Percentiles rank a stretch among this genome's conserved stretches.
Conservation (phyloP, 2,888 invertebrate genomes). For the Augiades crinisus region DNA sequence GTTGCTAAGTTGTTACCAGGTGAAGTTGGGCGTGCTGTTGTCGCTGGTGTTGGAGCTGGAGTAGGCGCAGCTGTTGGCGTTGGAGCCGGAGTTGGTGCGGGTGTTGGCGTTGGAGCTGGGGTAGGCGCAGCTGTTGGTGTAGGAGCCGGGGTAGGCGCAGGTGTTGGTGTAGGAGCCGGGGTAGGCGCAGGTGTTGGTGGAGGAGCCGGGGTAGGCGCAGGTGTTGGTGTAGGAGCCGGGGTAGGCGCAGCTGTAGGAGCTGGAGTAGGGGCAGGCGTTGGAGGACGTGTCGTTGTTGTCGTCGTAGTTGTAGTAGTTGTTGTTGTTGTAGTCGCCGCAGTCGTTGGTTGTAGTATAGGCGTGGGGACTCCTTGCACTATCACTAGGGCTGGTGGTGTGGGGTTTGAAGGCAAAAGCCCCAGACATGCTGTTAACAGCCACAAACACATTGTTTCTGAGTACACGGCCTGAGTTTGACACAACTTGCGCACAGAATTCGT, state of each 20-base stretch:
- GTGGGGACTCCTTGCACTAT: constrained; percentile 61
- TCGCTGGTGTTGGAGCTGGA: constrained; percentile 33
- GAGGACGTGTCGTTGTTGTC: constrained; percentile 24
- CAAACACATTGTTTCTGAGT: constrained; percentile 58
- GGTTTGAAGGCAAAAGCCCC: constrained; percentile 61
- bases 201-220: constrained; percentile 34
- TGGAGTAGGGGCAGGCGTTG: constrained; percentile 33
- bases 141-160: constrained; percentile 24
- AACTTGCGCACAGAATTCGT: constrained; percentile 7
- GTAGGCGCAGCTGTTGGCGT: constrained; percentile 28
- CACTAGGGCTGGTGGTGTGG: constrained; percentile 48
- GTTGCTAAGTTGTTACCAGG: constrained; percentile 32
- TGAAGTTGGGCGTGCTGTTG: constrained; percentile 31
- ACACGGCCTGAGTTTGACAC: constrained; percentile 6
- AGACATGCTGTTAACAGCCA: constrained; percentile 76
- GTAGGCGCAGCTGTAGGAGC: constrained; percentile 53
- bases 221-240: constrained; percentile 38
- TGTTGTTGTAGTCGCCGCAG: constrained; percentile 43
- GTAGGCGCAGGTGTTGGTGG: constrained; percentile 56
- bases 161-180: constrained; percentile 33
- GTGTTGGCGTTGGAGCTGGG: constrained; percentile 37
- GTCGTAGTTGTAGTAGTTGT: constrained; percentile 31
- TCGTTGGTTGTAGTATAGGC: constrained; percentile 64
- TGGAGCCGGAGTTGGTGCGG: constrained; percentile 25
- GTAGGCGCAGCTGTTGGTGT: constrained; percentile 53